Evolutionary conservation across 92 coral and sea anemone genomes (phyloP).

Genomic region (Muricea muricata): DNA sequence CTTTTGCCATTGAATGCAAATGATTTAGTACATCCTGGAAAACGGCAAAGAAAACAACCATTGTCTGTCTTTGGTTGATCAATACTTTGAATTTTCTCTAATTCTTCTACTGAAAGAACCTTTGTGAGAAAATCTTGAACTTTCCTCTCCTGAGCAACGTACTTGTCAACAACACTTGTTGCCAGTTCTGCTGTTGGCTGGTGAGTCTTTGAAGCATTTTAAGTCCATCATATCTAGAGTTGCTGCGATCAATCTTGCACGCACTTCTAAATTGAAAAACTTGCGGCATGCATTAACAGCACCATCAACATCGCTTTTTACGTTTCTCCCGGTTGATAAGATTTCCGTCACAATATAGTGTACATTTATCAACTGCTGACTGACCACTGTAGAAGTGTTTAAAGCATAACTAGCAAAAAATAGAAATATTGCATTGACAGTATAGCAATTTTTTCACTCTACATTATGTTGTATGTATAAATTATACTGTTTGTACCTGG

Average conservation of each 20-base stretch:
- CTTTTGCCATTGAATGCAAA: neutral
- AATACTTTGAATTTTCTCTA: conserved; percentile 2
- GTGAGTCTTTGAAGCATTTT: conserved; percentile 43
- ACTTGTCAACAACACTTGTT: neutral
- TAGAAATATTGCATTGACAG: neutral
- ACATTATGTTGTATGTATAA: no score
- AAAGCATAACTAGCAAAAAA: conserved; percentile 59
- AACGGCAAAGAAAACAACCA: conserved; percentile 4
- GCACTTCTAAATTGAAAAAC: conserved; percentile 73
- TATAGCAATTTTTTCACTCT: neutral
- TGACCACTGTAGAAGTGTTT: conserved; percentile 59
- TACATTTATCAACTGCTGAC: conserved; percentile 80
- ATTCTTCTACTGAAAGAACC: neutral
- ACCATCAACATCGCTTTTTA: conserved; percentile 68
- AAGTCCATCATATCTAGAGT: conserved; percentile 72
- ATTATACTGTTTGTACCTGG: no score
- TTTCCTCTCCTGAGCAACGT: neutral
- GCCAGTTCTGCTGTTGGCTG: conserved; percentile 24
- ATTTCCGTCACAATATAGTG: conserved; percentile 73
- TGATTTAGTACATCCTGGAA: neutral
- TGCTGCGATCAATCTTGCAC: conserved; percentile 71
- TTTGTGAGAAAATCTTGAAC: no score
- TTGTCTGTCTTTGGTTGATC: neutral
- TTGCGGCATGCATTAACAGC: conserved; percentile 78
- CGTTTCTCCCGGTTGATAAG: conserved; percentile 75